Evolutionary conservation across 2,797 vertebrate species (phyloP).

Genomic region (Macroramphosus scolopax): DNA sequence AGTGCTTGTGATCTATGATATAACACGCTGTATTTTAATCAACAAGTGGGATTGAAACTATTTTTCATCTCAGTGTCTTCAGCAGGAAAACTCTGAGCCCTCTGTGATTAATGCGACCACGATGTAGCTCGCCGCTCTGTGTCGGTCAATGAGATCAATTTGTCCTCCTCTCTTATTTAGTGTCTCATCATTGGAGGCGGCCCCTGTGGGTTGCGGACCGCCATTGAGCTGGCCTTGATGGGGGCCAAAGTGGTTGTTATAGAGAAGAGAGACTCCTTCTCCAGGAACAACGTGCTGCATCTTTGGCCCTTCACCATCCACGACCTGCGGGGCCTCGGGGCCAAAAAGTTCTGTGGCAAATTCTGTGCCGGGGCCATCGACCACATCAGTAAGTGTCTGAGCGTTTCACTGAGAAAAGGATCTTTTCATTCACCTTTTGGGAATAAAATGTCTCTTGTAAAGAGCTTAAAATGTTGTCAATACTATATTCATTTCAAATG

Average conservation of each 20-base stretch:
- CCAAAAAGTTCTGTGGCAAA: slow-evolving; percentile 97
- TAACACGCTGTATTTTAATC: too few relatives aligned
- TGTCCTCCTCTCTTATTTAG: slow-evolving; percentile 73
- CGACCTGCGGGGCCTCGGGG: slow-evolving; percentile 90
- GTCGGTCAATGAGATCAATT: too few relatives aligned
- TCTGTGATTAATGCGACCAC: too few relatives aligned
- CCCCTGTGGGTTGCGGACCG: slow-evolving; percentile 92
- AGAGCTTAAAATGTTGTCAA: too few relatives aligned
- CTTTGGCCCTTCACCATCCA: slow-evolving; percentile 98
- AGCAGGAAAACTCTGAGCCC: too few relatives aligned
- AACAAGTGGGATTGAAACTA: too few relatives aligned
- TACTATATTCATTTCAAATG: too few relatives aligned
- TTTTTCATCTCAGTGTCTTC: too few relatives aligned
- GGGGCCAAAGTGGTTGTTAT: slow-evolving; percentile 94
- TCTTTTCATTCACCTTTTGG: too few relatives aligned
- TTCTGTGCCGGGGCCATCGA: slow-evolving; percentile 97
- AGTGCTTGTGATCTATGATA: too few relatives aligned
- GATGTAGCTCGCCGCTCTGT: too few relatives aligned
- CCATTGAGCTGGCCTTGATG: slow-evolving; percentile 93
- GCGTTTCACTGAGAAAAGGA: neutral
- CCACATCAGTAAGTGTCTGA: slow-evolving; percentile 92
- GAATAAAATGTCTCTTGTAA: too few relatives aligned
- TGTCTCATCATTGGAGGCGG: slow-evolving; percentile 96
- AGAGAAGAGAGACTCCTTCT: slow-evolving; percentile 96
- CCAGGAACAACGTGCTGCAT: slow-evolving; percentile 95